phyloP scores from a whole-genome alignment of 2,113 vertebrate species.

The Danionella cerebrum region DNA sequence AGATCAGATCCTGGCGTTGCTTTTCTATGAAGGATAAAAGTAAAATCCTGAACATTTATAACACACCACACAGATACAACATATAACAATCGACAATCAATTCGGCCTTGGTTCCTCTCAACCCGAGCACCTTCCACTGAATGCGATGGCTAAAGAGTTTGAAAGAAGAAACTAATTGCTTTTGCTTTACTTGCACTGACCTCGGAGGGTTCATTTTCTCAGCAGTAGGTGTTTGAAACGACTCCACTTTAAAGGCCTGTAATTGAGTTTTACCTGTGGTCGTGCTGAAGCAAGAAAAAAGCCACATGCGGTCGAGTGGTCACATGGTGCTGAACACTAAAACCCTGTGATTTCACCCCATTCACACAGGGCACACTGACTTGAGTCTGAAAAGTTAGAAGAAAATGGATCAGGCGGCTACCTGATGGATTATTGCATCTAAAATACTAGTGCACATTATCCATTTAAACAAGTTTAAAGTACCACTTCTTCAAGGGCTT shows the following conservation, averaged over 20 bases:
- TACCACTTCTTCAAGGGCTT: no score
- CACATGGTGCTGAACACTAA: background rate
- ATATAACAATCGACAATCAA: background rate
- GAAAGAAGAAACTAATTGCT: conserved; percentile 8
- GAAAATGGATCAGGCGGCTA: background rate
- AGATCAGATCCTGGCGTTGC: background rate
- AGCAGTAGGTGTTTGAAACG: conserved; percentile 22
- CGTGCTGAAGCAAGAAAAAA: background rate
- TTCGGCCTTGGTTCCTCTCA: background rate
- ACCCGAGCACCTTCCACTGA: background rate
- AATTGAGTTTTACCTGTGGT: conserved; percentile 3
- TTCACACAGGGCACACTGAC: background rate
- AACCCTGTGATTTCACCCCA: background rate
- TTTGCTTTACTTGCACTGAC: conserved; percentile 6
- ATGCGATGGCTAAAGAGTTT: background rate
- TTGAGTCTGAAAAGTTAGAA: background rate
- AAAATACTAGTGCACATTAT: background rate
- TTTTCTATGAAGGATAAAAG: background rate
- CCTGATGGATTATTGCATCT: background rate
- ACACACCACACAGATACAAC: background rate
- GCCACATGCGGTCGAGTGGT: background rate
- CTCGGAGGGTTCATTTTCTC: conserved; percentile 14
- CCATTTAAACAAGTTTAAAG: no score
- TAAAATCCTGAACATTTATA: background rate
- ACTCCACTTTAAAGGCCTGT: conserved; percentile 13